Evolutionary conservation across 2,888 invertebrate genomes (phyloP), one percentile per base, ranked within the genome.

Genomic region (Junonia oenone): DNA sequence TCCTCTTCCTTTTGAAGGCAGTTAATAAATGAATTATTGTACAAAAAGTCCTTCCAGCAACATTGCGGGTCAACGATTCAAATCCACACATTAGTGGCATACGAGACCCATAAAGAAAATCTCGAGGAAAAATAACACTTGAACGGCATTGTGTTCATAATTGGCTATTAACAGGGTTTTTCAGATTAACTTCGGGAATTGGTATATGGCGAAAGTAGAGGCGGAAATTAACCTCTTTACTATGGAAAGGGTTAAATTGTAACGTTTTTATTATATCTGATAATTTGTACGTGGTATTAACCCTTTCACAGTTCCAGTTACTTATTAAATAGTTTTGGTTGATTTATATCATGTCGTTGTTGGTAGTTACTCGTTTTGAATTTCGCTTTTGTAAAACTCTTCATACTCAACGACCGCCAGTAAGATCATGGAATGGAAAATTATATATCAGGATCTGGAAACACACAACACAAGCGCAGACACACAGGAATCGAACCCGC

Each of bases 201-300:
- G 29, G 29, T 33, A 55, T 55, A 64, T 65, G 60, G 62, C 62
- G 56, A 53, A 59, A 70, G 65, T 64, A 63, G 63, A 64, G 65
- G 61, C 67, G 73, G 73, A 75, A 73, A 75, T 73, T 62, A 63
- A 56, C 62, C 63, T 65, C 63, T 69, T 62, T 61, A 61, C 52
- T 17, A 45, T 33, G 33, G 47, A 48, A 57, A 55, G 59, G 45
- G 48, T 57, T 45, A 33, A 43, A 48, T 51, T 38, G 59, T 56
- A 59, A 59, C 56, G 13, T 43, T 55, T 56, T 59, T 57, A 47
- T 56, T 38, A 46, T 11, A 33, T 19, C 38, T 43, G 43, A 47
- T 47, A 51, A 51, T 56, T 47, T 53, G 17, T 6, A 11, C 13
- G 9, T 11, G 17, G 4, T 17, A 46, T 45, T 9, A 45, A 27